Evolutionary conservation across 2,888 invertebrate species (phyloP).

Genomic region (Trachelus tabidus): DNA sequence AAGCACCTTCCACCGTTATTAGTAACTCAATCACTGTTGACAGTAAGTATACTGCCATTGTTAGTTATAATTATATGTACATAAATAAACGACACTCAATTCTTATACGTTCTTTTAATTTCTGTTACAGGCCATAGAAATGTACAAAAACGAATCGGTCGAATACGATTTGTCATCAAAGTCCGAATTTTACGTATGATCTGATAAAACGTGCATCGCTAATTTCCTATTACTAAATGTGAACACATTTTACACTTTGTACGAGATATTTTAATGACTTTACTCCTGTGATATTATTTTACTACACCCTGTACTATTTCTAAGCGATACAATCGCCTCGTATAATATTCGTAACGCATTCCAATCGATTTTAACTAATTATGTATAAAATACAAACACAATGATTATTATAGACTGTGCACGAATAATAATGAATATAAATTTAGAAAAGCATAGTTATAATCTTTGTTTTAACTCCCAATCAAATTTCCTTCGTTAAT

Average conservation of each 20-base stretch:
- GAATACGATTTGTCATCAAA: conserved; percentile 65
- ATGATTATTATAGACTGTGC: neutral
- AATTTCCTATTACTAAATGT: neutral
- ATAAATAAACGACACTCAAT: neutral
- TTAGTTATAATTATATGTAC: neutral
- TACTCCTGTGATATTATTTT: neutral
- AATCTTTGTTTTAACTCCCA: neutral
- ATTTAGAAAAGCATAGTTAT: neutral
- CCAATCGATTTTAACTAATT: neutral
- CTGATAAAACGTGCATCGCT: neutral
- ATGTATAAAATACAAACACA: neutral
- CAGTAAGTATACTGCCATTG: neutral
- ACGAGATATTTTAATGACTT: neutral
- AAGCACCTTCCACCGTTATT: neutral
- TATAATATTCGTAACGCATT: neutral
- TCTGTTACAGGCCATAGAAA: conserved; percentile 62
- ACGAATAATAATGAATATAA: neutral
- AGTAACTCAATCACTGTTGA: neutral
- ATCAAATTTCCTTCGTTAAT: neutral
- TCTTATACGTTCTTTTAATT: neutral
- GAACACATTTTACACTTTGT: neutral
- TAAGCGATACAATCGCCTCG: neutral
- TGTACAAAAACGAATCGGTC: conserved; percentile 66
- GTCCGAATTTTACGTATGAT: conserved; percentile 66
- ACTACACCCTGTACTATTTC: neutral